These are phyloP conservation scores for Nymphalis c-album DNA, from an alignment of 2,888 invertebrate species.

Conservation along the genomic window DNA sequence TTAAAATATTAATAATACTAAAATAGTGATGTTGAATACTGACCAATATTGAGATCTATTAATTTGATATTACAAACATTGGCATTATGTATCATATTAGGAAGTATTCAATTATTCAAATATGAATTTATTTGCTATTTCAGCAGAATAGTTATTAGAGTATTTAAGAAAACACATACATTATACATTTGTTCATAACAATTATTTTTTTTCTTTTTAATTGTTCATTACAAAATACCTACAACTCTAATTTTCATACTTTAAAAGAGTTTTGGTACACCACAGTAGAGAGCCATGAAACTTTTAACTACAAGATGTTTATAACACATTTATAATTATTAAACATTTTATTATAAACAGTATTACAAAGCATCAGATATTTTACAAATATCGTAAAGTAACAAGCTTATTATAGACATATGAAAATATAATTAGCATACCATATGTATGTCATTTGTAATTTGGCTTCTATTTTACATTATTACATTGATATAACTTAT, in stretches of 20 bases:
- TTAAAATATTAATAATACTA: slow-evolving; percentile 18
- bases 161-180: slow-evolving; percentile 9
- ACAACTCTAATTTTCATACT: slow-evolving; percentile 3
- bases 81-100: slow-evolving; percentile 2
- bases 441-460: slow-evolving; percentile 28
- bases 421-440: slow-evolving; percentile 30
- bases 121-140: not conserved
- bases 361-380: slow-evolving; percentile 27
- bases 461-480: slow-evolving; percentile 35
- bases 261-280: slow-evolving; percentile 4
- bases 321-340: slow-evolving; percentile 14
- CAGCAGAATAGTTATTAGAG: slow-evolving; percentile 11
- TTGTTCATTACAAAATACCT: slow-evolving; percentile 10
- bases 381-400: slow-evolving; percentile 26
- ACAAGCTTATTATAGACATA: slow-evolving; percentile 26
- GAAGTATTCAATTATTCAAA: not conserved
- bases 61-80: slow-evolving; percentile 11
- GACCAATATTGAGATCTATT: slow-evolving; percentile 29
- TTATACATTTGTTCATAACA: slow-evolving; percentile 12
- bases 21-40: slow-evolving; percentile 29
- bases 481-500: slow-evolving; percentile 6
- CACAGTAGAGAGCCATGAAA: slow-evolving; percentile 13
- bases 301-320: slow-evolving; percentile 3
- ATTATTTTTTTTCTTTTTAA: slow-evolving; percentile 2
- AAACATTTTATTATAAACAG: slow-evolving; percentile 24